Conservation (phyloP, 1,140 invertebrate genomes). For the Meloidogyne exigua region DNA sequence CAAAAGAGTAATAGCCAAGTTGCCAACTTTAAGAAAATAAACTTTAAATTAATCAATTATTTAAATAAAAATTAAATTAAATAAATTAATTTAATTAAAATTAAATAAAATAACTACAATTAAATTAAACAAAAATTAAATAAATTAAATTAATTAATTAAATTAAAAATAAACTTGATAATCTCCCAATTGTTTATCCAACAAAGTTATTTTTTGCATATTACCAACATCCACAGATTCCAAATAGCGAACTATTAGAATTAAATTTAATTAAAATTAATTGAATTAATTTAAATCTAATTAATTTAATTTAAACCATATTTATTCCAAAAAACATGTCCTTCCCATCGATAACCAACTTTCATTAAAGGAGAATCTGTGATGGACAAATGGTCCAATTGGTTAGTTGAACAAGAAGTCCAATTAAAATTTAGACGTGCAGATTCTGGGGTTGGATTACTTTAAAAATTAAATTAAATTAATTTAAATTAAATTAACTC, state of each 20-base stretch:
- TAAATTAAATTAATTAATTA: too few relatives aligned
- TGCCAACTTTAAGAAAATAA: slow-evolving; percentile 50
- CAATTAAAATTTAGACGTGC: slow-evolving; percentile 60
- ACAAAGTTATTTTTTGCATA: slow-evolving; percentile 56
- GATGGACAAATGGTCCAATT: slow-evolving; percentile 60
- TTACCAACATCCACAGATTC: slow-evolving; percentile 63
- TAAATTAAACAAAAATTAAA: too few relatives aligned
- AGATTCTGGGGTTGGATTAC: slow-evolving; percentile 58
- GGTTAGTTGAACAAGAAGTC: slow-evolving; percentile 44
- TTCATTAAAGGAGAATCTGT: slow-evolving; percentile 59
- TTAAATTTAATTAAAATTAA: slow-evolving; percentile 53
- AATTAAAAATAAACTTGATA: slow-evolving; percentile 53
- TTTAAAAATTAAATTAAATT: slow-evolving; percentile 29
- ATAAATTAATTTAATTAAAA: too few relatives aligned
- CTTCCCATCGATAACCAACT: slow-evolving; percentile 56
- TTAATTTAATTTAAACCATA: slow-evolving; percentile 18
- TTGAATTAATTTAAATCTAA: too few relatives aligned
- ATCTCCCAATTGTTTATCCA: slow-evolving; percentile 61
- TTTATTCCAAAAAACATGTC: slow-evolving; percentile 56
- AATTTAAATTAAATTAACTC: slow-evolving; percentile 34
- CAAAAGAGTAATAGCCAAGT: slow-evolving; percentile 64
- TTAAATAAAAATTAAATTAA: too few relatives aligned
- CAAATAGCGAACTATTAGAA: slow-evolving; percentile 55
- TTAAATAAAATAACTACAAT: too few relatives aligned
- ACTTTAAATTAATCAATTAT: too few relatives aligned